Evolutionary conservation across 2,888 invertebrate genomes (phyloP).

Genomic region (Cactoblastis cactorum): DNA sequence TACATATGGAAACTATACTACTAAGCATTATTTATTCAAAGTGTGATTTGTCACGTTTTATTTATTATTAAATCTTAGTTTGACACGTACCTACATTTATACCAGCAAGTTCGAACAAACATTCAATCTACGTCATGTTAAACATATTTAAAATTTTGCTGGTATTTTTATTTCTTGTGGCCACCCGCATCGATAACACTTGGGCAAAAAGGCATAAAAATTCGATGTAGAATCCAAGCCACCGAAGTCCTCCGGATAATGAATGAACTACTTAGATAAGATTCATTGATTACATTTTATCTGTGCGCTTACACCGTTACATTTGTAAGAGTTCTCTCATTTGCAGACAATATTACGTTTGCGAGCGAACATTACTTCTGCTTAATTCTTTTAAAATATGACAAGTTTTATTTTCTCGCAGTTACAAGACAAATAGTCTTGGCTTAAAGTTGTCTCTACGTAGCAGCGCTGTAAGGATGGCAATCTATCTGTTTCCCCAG

Average conservation of each 20-base stretch:
- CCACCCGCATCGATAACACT: neutral
- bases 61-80: neutral
- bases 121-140: neutral
- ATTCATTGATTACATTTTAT: too few species aligned
- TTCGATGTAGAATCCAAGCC: too few species aligned
- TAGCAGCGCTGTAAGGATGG: conserved; percentile 43
- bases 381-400: conserved; percentile 12
- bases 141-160: neutral
- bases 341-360: conserved; percentile 5
- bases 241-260: too few species aligned
- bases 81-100: neutral
- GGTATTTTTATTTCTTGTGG: neutral
- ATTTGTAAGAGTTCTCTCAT: neutral
- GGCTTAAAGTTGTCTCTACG: conserved; percentile 39
- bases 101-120: neutral
- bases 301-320: too few species aligned
- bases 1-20: neutral
- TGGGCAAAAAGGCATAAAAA: too few species aligned
- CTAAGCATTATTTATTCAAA: too few species aligned
- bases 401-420: conserved; percentile 21
- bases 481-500: conserved; percentile 51
- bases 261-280: too few species aligned
- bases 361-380: conserved; percentile 26
- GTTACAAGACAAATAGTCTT: conserved; percentile 37
- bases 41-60: neutral